phyloP scores from a whole-genome alignment of 2,113 vertebrate genomes.

The Macquaria ambigua region DNA sequence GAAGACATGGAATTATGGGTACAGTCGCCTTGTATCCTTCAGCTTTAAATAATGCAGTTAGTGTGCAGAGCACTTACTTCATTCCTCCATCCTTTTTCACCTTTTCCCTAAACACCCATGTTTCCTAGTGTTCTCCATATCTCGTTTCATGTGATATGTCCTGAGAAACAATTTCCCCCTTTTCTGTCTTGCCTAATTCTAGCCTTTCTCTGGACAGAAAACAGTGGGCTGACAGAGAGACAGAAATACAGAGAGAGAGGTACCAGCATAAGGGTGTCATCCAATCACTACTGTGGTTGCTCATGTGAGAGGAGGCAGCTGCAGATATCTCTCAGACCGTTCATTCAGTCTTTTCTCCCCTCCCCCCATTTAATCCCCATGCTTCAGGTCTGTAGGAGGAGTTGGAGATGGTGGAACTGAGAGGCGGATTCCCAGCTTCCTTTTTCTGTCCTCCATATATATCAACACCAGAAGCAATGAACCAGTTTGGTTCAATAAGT shows the following conservation, averaged over 20 bases:
- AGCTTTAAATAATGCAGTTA: slow-evolving; percentile 80
- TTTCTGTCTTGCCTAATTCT: slow-evolving; percentile 15
- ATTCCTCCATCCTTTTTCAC: slow-evolving; percentile 49
- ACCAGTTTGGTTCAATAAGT: slow-evolving; percentile 19
- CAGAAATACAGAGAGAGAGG: slow-evolving; percentile 36
- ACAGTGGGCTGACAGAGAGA: slow-evolving; percentile 2
- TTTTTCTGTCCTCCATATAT: slow-evolving; percentile 41
- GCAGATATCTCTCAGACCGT: slow-evolving; percentile 71
- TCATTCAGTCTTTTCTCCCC: slow-evolving; percentile 76
- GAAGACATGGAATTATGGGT: slow-evolving; percentile 57
- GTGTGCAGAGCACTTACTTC: slow-evolving; percentile 65
- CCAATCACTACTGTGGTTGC: slow-evolving; percentile 70
- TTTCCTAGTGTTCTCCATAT: slow-evolving; percentile 15
- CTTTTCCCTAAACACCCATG: slow-evolving; percentile 54
- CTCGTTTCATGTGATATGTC: slow-evolving; percentile 18
- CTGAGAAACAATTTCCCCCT: not conserved
- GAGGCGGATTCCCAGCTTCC: slow-evolving; percentile 47
- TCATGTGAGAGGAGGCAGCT: slow-evolving; percentile 74
- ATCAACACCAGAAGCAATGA: slow-evolving; percentile 21
- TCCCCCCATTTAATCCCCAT: slow-evolving; percentile 80
- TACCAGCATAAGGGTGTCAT: slow-evolving; percentile 61
- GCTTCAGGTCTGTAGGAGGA: slow-evolving; percentile 74
- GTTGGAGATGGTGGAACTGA: slow-evolving; percentile 65
- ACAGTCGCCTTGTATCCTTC: slow-evolving; percentile 46
- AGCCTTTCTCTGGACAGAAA: not conserved